Percentiles rank a stretch among this genome's conserved stretches.
Conservation (phyloP, 2,113 vertebrate genomes). For the Mungos mungo region DNA sequence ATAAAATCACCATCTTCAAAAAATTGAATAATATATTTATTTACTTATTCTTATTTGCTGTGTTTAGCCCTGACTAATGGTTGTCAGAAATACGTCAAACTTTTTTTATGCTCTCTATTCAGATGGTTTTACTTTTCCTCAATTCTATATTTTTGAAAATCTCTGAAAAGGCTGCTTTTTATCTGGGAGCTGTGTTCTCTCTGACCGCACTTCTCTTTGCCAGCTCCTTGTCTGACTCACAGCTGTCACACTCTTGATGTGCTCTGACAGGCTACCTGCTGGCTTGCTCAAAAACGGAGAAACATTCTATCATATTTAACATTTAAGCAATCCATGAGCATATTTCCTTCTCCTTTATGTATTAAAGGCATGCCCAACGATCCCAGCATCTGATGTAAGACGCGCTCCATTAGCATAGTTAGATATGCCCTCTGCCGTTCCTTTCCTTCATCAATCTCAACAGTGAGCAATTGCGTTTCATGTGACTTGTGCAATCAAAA, state of each 20-base stretch:
- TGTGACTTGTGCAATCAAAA: not conserved
- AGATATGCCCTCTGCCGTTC: not conserved
- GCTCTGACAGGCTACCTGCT: constrained; percentile 65
- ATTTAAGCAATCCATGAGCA: constrained; percentile 47
- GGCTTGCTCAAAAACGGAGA: constrained; percentile 43
- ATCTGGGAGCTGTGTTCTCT: constrained; percentile 25
- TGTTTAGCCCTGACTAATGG: constrained; percentile 37
- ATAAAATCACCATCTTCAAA: not conserved
- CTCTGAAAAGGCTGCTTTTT: constrained; percentile 35
- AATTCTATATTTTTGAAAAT: not conserved
- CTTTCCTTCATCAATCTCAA: not conserved
- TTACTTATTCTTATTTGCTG: constrained; percentile 7
- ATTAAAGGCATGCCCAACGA: constrained; percentile 15
- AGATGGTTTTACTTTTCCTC: constrained; percentile 34
- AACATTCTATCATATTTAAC: constrained; percentile 48
- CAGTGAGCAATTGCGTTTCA: not conserved
- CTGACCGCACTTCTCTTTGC: constrained; percentile 49
- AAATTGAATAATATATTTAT: constrained; percentile 17
- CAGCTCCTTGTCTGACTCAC: constrained; percentile 35
- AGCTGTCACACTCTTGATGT: constrained; percentile 20
- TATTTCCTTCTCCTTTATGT: constrained; percentile 10
- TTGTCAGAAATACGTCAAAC: constrained; percentile 50
- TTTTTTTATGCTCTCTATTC: constrained; percentile 21
- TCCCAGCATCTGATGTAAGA: not conserved
- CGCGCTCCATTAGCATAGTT: not conserved